These are phyloP conservation scores for Calephelis nemesis DNA, from an alignment of 1,140 invertebrate genomes.

Conservation along the genomic window DNA sequence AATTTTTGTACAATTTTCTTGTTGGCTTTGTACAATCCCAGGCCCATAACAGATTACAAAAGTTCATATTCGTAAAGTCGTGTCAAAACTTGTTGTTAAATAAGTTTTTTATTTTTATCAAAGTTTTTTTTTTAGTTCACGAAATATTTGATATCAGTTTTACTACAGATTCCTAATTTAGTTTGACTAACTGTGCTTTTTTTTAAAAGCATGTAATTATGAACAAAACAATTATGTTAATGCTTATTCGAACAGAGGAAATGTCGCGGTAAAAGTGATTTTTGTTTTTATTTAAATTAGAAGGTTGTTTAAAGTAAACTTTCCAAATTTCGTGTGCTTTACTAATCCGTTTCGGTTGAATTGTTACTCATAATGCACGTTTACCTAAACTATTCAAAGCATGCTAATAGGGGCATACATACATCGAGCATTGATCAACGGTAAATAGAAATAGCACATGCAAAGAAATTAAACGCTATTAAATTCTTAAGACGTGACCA, in stretches of 20 bases:
- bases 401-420: conserved; percentile 40
- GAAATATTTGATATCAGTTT: too few relatives aligned
- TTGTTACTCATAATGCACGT: conserved; percentile 24
- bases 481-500: too few relatives aligned
- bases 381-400: conserved; percentile 31
- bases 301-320: neutral
- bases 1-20: too few relatives aligned
- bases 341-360: conserved; percentile 22
- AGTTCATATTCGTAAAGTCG: too few relatives aligned
- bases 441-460: too few relatives aligned
- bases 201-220: neutral
- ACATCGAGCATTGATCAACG: conserved; percentile 7
- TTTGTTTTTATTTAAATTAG: conserved; percentile 10
- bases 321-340: conserved; percentile 8
- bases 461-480: too few relatives aligned
- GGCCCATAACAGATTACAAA: too few relatives aligned
- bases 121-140: too few relatives aligned
- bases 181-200: neutral
- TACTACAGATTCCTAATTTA: too few relatives aligned
- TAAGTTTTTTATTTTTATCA: too few relatives aligned
- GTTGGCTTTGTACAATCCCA: too few relatives aligned
- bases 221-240: neutral
- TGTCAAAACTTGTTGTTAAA: too few relatives aligned
- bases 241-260: neutral
- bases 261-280: conserved; percentile 1